Evolutionary conservation across 2,888 invertebrate species (phyloP).

Genomic region (Acleris holmiana): DNA sequence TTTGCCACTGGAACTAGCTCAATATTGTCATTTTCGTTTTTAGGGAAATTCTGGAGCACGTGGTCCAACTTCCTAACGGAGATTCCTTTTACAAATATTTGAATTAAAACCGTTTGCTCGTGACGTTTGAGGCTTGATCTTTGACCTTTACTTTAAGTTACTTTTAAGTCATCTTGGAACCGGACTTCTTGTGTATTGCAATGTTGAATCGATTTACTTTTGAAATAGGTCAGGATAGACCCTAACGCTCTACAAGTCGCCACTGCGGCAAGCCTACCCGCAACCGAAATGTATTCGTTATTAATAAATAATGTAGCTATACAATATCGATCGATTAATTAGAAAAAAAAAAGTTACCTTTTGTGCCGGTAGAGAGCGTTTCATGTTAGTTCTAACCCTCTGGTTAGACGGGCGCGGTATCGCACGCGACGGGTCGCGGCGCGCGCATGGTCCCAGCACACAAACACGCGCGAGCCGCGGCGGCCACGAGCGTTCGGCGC

Average conservation of each 20-base stretch:
- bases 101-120: conserved; percentile 10
- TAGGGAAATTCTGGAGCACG: background rate
- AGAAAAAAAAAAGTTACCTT: no score
- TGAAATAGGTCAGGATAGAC: conserved; percentile 38
- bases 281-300: conserved; percentile 56
- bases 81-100: conserved; percentile 16
- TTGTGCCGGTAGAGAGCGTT: conserved; percentile 41
- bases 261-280: conserved; percentile 34
- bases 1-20: background rate
- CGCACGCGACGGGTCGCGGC: conserved; percentile 41
- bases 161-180: conserved; percentile 22
- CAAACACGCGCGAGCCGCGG: conserved; percentile 38
- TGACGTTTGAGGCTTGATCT: conserved; percentile 16
- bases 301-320: conserved; percentile 63
- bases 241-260: conserved; percentile 27
- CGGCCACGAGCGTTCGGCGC: conserved; percentile 64
- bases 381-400: conserved; percentile 51
- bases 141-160: conserved; percentile 31
- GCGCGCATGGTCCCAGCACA: conserved; percentile 38
- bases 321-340: conserved; percentile 57
- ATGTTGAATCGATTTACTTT: conserved; percentile 25
- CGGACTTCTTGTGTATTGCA: conserved; percentile 12
- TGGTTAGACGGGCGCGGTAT: conserved; percentile 44
- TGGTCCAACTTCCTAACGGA: background rate
- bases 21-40: no score